Evolutionary conservation across 2,888 invertebrate species (phyloP).

Genomic region (Busseola fusca): DNA sequence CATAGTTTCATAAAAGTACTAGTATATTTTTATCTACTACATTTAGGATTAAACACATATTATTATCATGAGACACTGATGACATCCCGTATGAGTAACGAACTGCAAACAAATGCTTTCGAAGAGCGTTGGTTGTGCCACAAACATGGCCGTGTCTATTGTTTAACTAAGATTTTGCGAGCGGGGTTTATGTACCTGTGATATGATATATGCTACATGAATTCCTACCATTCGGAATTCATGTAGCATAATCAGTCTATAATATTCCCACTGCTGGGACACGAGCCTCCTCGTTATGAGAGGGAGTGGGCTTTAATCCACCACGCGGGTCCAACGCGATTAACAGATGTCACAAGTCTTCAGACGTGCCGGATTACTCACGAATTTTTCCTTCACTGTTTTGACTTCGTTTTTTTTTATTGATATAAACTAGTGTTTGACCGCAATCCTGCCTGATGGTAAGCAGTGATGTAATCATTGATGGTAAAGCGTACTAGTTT

Average conservation of each 20-base stretch:
- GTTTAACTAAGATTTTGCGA: slow-evolving; percentile 20
- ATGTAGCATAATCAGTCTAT: background rate
- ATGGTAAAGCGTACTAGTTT: too few species aligned
- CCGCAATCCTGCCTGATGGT: too few species aligned
- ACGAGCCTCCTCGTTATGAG: background rate
- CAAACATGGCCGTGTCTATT: slow-evolving; percentile 22
- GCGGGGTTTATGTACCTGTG: background rate
- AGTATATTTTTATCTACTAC: slow-evolving; percentile 10
- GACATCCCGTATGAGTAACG: slow-evolving; percentile 50
- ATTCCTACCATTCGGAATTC: background rate
- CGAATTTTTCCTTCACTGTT: background rate
- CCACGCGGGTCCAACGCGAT: background rate
- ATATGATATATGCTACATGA: background rate
- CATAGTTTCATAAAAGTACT: slow-evolving; percentile 17
- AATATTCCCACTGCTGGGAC: background rate
- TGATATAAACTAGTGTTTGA: too few species aligned
- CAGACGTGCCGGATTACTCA: background rate
- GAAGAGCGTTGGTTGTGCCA: slow-evolving; percentile 25
- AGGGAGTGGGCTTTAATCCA: background rate
- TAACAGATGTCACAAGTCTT: too few species aligned
- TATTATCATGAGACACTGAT: slow-evolving; percentile 42
- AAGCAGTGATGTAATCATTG: too few species aligned
- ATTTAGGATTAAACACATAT: slow-evolving; percentile 26
- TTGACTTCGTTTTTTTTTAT: too few species aligned
- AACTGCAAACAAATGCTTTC: slow-evolving; percentile 44